Base-by-base conservation (phyloP, 2,797 vertebrate genomes). In the Buceros bicornis region DNA sequence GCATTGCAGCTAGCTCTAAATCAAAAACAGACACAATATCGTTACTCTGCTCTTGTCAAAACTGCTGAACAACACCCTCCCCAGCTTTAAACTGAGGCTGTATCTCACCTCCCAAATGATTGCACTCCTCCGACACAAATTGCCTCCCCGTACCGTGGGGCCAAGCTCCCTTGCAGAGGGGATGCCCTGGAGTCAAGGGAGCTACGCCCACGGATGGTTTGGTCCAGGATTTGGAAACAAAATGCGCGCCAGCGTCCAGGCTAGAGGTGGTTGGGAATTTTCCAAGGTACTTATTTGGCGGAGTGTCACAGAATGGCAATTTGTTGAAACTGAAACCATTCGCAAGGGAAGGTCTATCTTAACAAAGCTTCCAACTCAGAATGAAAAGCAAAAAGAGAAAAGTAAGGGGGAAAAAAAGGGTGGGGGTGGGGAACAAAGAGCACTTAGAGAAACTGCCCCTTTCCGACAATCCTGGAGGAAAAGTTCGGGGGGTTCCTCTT, bases 241-340 rank as follows among this genome's bases (percentile, higher is more conserved):
- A 93, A 89, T 31, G 82, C 16, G 22, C 73, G 81, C 22, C 77
- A 40, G 62, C 12, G 9, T 45, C 14, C 58, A 50, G 82, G 3
- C 60, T 69, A 48, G 80, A 87, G 82, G 45, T 87, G 82, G 24
- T 31, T 94, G 87, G 93, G 91, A 87, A 19, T 91, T 90, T 96
- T 94, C 94, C 89, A 94, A 95, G 82, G 90, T 77, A 1, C 78
- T 94, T 71, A 53, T 92, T 79, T 91, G 94, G 87, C 65, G 13
- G 87, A 51, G 65, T 83, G 92, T 96, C 86, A 19, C 82, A 92
- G 92, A 93, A 93, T 82, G 90, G 94, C 92, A 62, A 93, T 94
- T 93, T 92, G 82, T 65, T 94, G 96, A 95, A 96, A 95, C 87
- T 18, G 72, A 96, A 94, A 93, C 92, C 87, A 11, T 86, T 84